Percentiles rank a stretch among this genome's conserved stretches.
Conservation (phyloP, 1,140 invertebrate species). For the Drosophila biarmipes region DNA sequence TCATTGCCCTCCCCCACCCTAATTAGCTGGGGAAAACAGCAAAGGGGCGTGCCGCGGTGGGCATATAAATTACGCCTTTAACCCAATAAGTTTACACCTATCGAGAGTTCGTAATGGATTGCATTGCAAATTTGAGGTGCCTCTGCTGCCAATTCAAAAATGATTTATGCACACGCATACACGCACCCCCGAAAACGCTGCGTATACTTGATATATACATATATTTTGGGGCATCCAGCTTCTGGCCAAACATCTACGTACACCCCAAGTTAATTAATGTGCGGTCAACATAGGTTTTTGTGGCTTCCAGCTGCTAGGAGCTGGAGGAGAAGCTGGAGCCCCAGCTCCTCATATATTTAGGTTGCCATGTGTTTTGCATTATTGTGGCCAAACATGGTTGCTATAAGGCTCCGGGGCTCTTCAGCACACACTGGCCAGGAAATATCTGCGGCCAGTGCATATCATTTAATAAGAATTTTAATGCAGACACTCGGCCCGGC, state of each 20-base stretch:
- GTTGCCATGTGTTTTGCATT: constrained; percentile 33
- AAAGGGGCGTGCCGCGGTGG: constrained; percentile 44
- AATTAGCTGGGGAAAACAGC: constrained; percentile 60
- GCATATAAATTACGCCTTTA: constrained; percentile 44
- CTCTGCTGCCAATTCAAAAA: constrained; percentile 54
- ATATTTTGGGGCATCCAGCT: constrained; percentile 10
- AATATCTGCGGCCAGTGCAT: constrained; percentile 16
- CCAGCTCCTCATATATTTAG: constrained; percentile 18
- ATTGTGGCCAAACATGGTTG: constrained; percentile 34
- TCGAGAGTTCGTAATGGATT: constrained; percentile 39
- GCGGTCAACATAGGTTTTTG: constrained; percentile 65
- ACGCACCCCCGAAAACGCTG: not conserved
- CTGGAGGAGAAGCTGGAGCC: not conserved
- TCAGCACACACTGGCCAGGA: constrained; percentile 2
- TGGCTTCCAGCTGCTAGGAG: constrained; percentile 24
- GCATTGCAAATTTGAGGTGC: constrained; percentile 40
- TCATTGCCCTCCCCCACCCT: constrained; percentile 20
- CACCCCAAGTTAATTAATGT: constrained; percentile 68
- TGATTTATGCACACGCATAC: constrained; percentile 41
- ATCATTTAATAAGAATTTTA: constrained; percentile 61
- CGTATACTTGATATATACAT: constrained; percentile 48
- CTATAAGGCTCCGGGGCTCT: not conserved
- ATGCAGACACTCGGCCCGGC: constrained; percentile 27
- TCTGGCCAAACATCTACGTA: not conserved
- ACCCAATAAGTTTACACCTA: constrained; percentile 58